Percentiles rank a stretch among this genome's conserved stretches.
Conservation (phyloP, 2,797 vertebrate species). For the Ctenochaetus hawaiiensis region DNA sequence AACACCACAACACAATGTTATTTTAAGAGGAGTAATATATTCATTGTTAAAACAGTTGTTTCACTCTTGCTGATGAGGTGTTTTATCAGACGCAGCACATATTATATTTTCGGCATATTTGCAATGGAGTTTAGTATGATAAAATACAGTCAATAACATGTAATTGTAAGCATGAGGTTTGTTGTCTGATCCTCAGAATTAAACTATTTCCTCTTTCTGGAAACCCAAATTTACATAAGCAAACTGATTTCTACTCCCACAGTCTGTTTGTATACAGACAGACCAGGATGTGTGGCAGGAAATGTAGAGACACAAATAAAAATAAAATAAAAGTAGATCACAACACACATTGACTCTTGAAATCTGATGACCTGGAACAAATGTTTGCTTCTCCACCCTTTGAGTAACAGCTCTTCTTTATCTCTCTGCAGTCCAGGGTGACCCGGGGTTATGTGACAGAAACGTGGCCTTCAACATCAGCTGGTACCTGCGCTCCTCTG, state of each 20-base stretch:
- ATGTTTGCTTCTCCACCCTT: not conserved
- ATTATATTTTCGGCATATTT: not conserved
- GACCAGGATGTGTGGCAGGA: constrained; percentile 13
- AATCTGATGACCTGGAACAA: not conserved
- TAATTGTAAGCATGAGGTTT: not conserved
- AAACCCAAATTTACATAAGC: not conserved
- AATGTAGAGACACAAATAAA: not conserved
- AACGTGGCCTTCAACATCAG: constrained; percentile 89
- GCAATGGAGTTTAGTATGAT: not conserved
- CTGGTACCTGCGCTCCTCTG: constrained; percentile 95
- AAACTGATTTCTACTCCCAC: not conserved
- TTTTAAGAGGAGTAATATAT: not conserved
- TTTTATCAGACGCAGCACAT: too few relatives aligned
- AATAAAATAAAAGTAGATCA: not conserved
- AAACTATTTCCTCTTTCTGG: not conserved
- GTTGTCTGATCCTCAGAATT: not conserved
- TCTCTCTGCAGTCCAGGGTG: constrained; percentile 86
- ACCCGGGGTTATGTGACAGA: constrained; percentile 84
- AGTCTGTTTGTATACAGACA: not conserved
- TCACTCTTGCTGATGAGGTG: not conserved
- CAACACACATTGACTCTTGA: not conserved
- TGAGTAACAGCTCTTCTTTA: not conserved
- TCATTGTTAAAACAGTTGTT: not conserved
- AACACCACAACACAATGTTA: not conserved
- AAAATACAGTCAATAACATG: not conserved